Evolutionary conservation across 2,888 invertebrate species (phyloP).

Genomic region (Mongoloraphidia duomilia): DNA sequence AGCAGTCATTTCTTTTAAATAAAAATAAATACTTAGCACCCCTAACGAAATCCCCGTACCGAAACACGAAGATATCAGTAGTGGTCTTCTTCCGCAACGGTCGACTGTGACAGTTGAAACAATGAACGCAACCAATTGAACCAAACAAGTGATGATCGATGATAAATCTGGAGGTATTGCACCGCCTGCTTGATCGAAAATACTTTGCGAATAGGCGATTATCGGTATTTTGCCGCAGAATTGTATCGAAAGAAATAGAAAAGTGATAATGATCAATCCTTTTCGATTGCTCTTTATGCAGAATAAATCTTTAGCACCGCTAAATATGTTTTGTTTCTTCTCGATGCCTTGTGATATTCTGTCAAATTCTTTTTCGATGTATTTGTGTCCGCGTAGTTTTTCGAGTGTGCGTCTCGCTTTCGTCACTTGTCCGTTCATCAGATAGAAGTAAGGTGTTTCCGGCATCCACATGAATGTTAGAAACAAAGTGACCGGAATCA

Average conservation of each 20-base stretch:
- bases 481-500: slow-evolving; percentile 27
- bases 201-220: slow-evolving; percentile 27
- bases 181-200: slow-evolving; percentile 24
- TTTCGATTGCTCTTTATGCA: slow-evolving; percentile 21
- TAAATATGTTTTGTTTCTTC: slow-evolving; percentile 17
- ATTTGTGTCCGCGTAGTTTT: slow-evolving; percentile 26
- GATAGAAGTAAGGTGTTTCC: slow-evolving; percentile 33
- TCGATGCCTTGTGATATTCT: slow-evolving; percentile 21
- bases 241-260: slow-evolving; percentile 29
- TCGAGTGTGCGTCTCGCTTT: slow-evolving; percentile 29
- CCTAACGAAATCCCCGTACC: slow-evolving; percentile 38
- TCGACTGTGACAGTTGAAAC: slow-evolving; percentile 34
- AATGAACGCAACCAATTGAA: slow-evolving; percentile 2
- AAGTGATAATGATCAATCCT: slow-evolving; percentile 29
- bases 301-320: slow-evolving; percentile 21
- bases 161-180: not conserved
- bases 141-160: slow-evolving; percentile 3
- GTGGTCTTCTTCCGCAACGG: slow-evolving; percentile 36
- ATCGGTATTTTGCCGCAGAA: slow-evolving; percentile 27
- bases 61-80: slow-evolving; percentile 37
- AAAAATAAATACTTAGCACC: slow-evolving; percentile 37
- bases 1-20: slow-evolving; percentile 30
- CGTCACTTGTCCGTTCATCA: slow-evolving; percentile 22
- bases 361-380: slow-evolving; percentile 25
- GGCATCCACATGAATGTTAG: slow-evolving; percentile 30